phyloP scores from a whole-genome alignment of 2,113 vertebrate species.

The Nannospalax galili region DNA sequence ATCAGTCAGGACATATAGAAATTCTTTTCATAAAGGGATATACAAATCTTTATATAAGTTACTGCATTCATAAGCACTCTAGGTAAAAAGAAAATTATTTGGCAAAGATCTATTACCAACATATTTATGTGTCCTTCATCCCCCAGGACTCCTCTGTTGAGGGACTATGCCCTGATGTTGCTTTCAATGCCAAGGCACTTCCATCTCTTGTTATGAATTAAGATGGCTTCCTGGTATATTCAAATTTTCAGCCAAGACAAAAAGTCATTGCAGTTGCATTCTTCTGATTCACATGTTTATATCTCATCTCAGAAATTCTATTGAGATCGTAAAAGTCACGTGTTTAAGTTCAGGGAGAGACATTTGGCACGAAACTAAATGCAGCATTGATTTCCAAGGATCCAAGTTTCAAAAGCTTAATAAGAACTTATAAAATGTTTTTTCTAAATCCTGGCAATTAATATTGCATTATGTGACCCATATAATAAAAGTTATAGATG shows the following conservation, averaged over 20 bases:
- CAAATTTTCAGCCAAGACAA: constrained; percentile 27
- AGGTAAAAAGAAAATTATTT: no score
- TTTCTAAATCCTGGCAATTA: constrained; percentile 8
- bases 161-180: no score
- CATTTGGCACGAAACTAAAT: constrained; percentile 38
- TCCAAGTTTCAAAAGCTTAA: constrained; percentile 16
- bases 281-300: constrained; percentile 39
- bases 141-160: not conserved
- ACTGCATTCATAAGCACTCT: no score
- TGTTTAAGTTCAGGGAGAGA: not conserved
- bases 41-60: no score
- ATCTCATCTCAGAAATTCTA: constrained; percentile 15
- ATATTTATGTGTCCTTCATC: not conserved
- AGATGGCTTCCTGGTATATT: not conserved
- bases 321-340: not conserved
- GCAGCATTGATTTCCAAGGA: constrained; percentile 6
- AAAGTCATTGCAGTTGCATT: not conserved
- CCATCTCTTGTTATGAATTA: not conserved
- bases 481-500: not conserved
- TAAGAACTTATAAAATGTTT: constrained; percentile 9
- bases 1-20: no score
- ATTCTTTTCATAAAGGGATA: no score
- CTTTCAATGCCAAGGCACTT: not conserved
- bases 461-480: not conserved
- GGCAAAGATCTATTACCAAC: no score